Base-by-base conservation (phyloP, 2,888 invertebrate species). In the Drosophila leonis region DNA sequence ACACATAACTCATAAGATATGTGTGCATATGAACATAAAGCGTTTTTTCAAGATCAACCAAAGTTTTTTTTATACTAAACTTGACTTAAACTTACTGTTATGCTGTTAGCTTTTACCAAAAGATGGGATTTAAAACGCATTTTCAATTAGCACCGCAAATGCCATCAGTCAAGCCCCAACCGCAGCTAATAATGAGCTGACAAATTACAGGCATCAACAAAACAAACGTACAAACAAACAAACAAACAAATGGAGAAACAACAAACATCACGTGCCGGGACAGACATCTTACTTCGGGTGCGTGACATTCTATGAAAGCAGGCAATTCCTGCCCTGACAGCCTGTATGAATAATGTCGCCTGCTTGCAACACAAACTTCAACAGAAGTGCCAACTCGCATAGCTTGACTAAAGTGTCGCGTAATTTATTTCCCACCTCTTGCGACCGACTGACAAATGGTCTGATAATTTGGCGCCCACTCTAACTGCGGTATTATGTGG, bases 101-200 rank as follows among this genome's bases (percentile, higher is more conserved):
- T 49, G 10, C 29, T 13, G 4, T 39, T 46, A 0, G n/a, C 10
- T 6, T n/a, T 29, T 29, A 1, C 8, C 49, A 33, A 33, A 2
- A 24, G 13, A 18, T n/a, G 48, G 44, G 33, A 24, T 41, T 65
- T 42, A 61, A 46, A 75, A 48, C 57, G 42, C 46, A 57, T 54
- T 61, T 72, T 57, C 74, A 76, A 74, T 74, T 76, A 74, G 59
- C 59, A 57, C 56, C 42, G 9, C 33, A 72, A 39, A 35, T 63
- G 76, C 24, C 70, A 62, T 54, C 54, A 66, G 46, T 57, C 35
- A 48, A 35, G 39, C 29, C 20, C 56, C 31, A 61, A 35, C 42
- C 59, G 37, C 54, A 42, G 78, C 66, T 62, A 75, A 72, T 66
- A 78, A 78, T 63, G 49, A 52, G 56, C 74, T 78, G 78, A 64